Conservation (phyloP, 2,113 vertebrate species). For the Pterocles orientalis region DNA sequence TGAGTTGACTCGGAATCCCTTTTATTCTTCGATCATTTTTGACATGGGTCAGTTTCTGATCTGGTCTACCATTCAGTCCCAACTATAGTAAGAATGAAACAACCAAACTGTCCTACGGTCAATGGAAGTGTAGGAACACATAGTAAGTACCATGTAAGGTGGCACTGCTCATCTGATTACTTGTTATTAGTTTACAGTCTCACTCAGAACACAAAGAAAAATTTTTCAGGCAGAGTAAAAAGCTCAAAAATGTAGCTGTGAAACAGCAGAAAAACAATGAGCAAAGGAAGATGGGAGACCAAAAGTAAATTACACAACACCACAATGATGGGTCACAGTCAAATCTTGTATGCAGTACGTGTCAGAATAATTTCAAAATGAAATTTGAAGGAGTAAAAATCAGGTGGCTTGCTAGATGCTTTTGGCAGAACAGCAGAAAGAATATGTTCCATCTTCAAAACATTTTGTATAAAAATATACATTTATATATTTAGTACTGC, state of each 20-base stretch:
- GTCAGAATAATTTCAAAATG: not conserved
- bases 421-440: not conserved
- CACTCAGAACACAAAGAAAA: not conserved
- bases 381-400: not conserved
- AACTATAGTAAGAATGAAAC: not conserved
- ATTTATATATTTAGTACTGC: not conserved
- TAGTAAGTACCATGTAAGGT: not conserved
- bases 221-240: not conserved
- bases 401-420: not conserved
- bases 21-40: not conserved
- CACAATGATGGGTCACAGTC: rapidly evolving
- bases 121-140: not conserved
- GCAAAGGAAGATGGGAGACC: not conserved
- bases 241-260: not conserved
- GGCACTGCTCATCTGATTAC: not conserved
- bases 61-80: not conserved
- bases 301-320: not conserved
- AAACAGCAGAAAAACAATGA: not conserved
- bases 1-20: not conserved
- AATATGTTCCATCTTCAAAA: not conserved
- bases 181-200: not conserved
- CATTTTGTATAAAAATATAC: not conserved
- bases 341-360: not conserved
- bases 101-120: not conserved
- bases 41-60: not conserved